Percentiles rank a stretch among this genome's conserved stretches.
phyloP scores from a whole-genome alignment of 2,888 invertebrate genomes.

The Gryllus longicercus region DNA sequence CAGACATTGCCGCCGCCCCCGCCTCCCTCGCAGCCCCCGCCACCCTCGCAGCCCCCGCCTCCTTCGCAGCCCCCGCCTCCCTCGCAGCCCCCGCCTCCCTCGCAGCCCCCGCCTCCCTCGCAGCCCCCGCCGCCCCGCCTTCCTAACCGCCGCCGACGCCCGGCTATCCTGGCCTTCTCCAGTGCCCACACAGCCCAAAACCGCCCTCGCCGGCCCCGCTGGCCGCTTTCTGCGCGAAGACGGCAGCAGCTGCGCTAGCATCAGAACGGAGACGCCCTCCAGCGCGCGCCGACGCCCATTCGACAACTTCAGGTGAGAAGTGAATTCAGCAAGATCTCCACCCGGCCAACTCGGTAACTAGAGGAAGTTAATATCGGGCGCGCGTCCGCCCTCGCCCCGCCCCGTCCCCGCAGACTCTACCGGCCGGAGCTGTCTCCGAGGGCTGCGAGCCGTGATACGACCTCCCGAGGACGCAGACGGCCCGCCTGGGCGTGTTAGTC shows the following conservation, averaged over 20 bases:
- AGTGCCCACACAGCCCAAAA: background rate
- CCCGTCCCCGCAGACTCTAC: background rate
- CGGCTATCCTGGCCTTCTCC: background rate
- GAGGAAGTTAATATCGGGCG: background rate
- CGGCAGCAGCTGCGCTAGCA: background rate
- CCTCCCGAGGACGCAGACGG: too few relatives aligned
- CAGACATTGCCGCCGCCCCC: too few relatives aligned
- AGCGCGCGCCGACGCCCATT: background rate
- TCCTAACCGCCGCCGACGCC: too few relatives aligned
- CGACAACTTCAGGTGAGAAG: slow-evolving; percentile 8
- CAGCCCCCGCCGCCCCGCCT: too few relatives aligned
- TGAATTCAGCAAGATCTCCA: background rate
- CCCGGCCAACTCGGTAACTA: slow-evolving; percentile 7
- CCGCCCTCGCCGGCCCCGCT: background rate
- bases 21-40: too few relatives aligned
- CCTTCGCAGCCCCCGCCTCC: too few relatives aligned
- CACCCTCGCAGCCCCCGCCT: too few relatives aligned
- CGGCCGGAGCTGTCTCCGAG: background rate
- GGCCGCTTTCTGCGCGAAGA: background rate
- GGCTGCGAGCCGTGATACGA: too few relatives aligned
- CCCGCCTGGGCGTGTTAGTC: too few relatives aligned
- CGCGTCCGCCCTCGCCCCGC: background rate
- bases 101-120: too few relatives aligned
- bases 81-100: too few relatives aligned
- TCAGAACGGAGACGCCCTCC: background rate